Evolutionary conservation across 2,797 vertebrate species (phyloP).

Genomic region (Danio jaintianensis): DNA sequence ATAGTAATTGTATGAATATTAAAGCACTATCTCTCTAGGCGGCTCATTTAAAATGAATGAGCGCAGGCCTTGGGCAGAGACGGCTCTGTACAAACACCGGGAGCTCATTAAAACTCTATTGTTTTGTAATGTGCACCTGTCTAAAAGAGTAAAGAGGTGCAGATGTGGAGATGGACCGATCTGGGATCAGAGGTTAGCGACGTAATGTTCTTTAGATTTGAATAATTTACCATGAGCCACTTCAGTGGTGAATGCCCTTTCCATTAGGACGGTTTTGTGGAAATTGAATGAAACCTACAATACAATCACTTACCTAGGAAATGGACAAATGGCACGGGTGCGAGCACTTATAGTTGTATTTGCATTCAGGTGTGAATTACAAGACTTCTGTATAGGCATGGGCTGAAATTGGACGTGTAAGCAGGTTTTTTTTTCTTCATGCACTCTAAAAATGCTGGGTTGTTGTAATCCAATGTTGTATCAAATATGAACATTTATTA

Average conservation of each 20-base stretch:
- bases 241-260: slow-evolving; percentile 23
- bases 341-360: slow-evolving; percentile 19
- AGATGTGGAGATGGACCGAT: slow-evolving; percentile 28
- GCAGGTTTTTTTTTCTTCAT: background rate
- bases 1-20: slow-evolving; percentile 78
- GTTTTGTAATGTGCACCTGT: slow-evolving; percentile 77
- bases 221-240: slow-evolving; percentile 42
- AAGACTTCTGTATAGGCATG: background rate
- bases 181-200: slow-evolving; percentile 40
- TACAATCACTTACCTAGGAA: slow-evolving; percentile 24
- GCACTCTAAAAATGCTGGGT: no score
- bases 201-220: slow-evolving; percentile 46
- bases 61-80: slow-evolving; percentile 70
- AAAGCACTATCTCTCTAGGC: slow-evolving; percentile 76
- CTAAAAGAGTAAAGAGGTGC: slow-evolving; percentile 67
- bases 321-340: slow-evolving; percentile 23
- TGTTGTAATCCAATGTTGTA: no score
- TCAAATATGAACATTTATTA: no score
- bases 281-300: slow-evolving; percentile 45
- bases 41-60: slow-evolving; percentile 80
- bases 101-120: slow-evolving; percentile 78
- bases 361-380: background rate
- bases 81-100: slow-evolving; percentile 74
- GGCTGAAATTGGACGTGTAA: background rate
- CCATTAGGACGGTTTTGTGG: slow-evolving; percentile 21